Conservation (phyloP, 2,113 vertebrate species). For the Gorsachius goisagi region DNA sequence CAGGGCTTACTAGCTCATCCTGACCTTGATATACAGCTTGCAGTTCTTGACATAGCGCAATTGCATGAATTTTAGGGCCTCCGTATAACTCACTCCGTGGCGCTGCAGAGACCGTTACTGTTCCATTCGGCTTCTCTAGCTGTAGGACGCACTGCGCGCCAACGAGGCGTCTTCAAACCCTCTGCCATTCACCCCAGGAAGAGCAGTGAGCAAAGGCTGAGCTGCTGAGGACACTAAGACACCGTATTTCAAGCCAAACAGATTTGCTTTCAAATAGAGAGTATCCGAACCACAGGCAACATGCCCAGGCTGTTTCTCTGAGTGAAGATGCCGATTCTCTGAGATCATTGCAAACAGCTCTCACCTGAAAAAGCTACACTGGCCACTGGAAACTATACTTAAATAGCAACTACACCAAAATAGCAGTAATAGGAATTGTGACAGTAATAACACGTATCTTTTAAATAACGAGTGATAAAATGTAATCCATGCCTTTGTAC, state of each 20-base stretch:
- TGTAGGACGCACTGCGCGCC: background rate
- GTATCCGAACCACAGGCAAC: background rate
- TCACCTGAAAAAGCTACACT: background rate
- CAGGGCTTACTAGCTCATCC: background rate
- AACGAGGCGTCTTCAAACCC: background rate
- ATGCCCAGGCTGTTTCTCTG: background rate
- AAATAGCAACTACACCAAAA: background rate
- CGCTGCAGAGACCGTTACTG: background rate
- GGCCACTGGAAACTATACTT: background rate
- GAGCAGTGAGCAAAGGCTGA: background rate
- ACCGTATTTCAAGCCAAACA: background rate
- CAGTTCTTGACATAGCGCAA: background rate
- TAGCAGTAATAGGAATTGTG: background rate
- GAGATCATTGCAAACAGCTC: background rate
- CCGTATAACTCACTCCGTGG: background rate
- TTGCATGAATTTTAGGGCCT: accelerated
- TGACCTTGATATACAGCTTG: background rate
- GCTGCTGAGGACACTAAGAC: background rate
- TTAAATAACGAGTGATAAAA: background rate
- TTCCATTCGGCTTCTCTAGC: background rate
- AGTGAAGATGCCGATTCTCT: background rate
- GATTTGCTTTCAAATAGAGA: background rate
- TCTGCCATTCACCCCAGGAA: background rate
- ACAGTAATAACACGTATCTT: background rate
- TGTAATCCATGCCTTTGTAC: background rate